Percentiles rank a stretch among this genome's conserved stretches.
Evolutionary conservation across 2,888 invertebrate species (phyloP).

Genomic region (Schizaphis graminum): DNA sequence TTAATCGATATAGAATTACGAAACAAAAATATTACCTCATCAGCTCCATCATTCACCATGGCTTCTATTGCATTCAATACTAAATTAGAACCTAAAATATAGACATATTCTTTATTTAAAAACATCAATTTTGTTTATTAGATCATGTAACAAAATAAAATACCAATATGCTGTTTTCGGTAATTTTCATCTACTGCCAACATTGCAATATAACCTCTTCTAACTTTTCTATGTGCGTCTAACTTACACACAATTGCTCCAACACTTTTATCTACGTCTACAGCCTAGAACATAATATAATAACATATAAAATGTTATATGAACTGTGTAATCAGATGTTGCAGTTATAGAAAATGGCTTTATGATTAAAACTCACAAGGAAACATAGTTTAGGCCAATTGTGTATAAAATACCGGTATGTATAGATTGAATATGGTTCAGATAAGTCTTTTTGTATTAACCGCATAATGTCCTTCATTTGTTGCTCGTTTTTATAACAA

Average conservation of each 20-base stretch:
- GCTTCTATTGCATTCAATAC: conserved; percentile 79
- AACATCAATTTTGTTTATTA: not conserved
- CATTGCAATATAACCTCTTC: conserved; percentile 99
- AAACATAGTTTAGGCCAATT: conserved; percentile 99
- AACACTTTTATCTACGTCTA: conserved; percentile 88
- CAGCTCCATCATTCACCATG: conserved; percentile 96
- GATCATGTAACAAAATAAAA: conserved; percentile 9
- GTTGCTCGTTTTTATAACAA: conserved; percentile 93
- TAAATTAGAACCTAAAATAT: conserved; percentile 76
- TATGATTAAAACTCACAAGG: conserved; percentile 76
- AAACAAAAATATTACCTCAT: conserved; percentile 77
- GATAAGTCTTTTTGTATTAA: conserved; percentile 99
- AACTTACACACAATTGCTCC: conserved; percentile 99
- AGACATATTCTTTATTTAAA: conserved; percentile 30
- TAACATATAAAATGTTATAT: not conserved
- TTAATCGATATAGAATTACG: not conserved
- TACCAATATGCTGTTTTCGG: conserved; percentile 93
- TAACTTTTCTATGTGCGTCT: conserved; percentile 90
- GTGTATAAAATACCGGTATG: conserved; percentile 99
- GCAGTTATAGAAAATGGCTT: not conserved
- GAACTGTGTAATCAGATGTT: not conserved
- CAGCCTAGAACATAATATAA: conserved; percentile 76
- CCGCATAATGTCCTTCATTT: conserved; percentile 99
- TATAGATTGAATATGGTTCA: conserved; percentile 99
- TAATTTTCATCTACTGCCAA: conserved; percentile 96